Percentiles rank a stretch among this genome's conserved stretches.
These are phyloP conservation scores for Pogona vitticeps DNA, from an alignment of 2,113 vertebrate species.

Conservation along the genomic window DNA sequence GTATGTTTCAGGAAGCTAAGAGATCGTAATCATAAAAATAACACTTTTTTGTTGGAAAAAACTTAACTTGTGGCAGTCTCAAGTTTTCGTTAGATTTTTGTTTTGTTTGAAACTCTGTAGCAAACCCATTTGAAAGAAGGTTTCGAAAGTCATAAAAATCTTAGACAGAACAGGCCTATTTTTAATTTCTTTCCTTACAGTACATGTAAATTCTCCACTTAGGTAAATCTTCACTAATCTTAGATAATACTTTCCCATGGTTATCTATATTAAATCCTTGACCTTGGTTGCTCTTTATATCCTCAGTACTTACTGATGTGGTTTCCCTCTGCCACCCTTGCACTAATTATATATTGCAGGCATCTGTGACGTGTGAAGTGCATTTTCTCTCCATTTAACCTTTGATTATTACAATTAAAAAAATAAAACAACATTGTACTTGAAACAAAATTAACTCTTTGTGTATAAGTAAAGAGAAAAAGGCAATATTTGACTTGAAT, in stretches of 20 bases:
- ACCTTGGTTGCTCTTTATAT: not conserved
- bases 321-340: not conserved
- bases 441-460: not conserved
- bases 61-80: not conserved
- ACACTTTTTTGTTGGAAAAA: not conserved
- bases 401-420: not conserved
- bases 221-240: slow-evolving; percentile 8
- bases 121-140: not conserved
- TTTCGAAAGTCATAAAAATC: not conserved
- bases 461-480: not conserved
- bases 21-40: not conserved
- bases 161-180: not conserved
- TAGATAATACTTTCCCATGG: slow-evolving; percentile 27
- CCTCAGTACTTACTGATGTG: not conserved
- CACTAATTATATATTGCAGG: not conserved
- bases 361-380: not conserved
- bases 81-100: not conserved
- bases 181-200: slow-evolving; percentile 11
- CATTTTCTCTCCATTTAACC: not conserved
- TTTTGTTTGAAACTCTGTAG: not conserved
- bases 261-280: slow-evolving; percentile 14
- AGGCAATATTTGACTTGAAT: not conserved
- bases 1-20: not conserved
- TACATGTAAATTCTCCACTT: not conserved
- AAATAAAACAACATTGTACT: not conserved